Evolutionary conservation across 64 coral and sea anemone species (phyloP).

Genomic region (Actinia tenebrosa): DNA sequence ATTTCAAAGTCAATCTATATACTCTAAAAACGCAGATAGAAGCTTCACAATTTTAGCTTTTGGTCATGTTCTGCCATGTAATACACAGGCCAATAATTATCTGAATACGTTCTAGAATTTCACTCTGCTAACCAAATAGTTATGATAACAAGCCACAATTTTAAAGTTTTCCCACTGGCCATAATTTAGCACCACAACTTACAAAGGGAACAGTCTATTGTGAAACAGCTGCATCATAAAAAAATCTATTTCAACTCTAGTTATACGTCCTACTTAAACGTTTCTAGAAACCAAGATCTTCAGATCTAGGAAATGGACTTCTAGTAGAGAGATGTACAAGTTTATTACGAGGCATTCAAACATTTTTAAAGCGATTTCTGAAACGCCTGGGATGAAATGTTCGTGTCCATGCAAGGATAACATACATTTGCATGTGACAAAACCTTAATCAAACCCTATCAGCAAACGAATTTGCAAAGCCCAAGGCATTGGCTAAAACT

Average conservation of each 20-base stretch:
- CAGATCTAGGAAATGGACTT: neutral
- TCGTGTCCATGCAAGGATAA: constrained; percentile 13
- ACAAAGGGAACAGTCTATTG: constrained; percentile 29
- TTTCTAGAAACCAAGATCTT: neutral
- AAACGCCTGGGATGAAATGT: neutral
- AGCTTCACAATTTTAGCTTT: neutral
- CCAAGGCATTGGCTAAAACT: constrained; percentile 43
- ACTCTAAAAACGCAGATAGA: neutral
- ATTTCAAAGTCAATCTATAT: neutral
- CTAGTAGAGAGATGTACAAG: neutral
- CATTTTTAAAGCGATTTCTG: neutral
- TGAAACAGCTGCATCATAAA: constrained; percentile 21
- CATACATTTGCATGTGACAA: constrained; percentile 30
- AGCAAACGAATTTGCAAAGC: constrained; percentile 38
- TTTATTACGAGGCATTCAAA: neutral
- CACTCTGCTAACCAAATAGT: constrained; percentile 17
- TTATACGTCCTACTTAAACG: constrained; percentile 13
- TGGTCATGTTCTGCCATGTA: neutral
- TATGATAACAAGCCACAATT: constrained; percentile 24
- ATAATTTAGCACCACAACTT: constrained; percentile 20
- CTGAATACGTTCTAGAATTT: constrained; percentile 25
- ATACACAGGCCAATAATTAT: neutral
- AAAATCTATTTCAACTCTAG: constrained; percentile 11
- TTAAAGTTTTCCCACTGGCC: constrained; percentile 22
- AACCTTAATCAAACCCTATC: constrained; percentile 20